These are phyloP conservation scores for Aphaenogaster ashmeadi DNA, from an alignment of 1,140 invertebrate genomes.

Conservation along the genomic window DNA sequence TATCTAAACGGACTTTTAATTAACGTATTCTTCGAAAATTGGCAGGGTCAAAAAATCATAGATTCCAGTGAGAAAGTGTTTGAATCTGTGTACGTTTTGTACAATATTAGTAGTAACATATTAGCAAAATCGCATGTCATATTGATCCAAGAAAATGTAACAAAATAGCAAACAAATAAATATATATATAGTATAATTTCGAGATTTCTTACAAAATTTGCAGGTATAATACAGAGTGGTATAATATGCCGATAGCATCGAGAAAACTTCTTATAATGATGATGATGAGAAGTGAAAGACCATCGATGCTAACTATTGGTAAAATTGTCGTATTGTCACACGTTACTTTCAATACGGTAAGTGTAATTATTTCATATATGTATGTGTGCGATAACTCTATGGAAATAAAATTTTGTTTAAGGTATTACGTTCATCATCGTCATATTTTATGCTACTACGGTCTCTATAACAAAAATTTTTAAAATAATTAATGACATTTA, in stretches of 20 bases:
- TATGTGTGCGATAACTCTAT: neutral
- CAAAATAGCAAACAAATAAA: neutral
- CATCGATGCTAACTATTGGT: neutral
- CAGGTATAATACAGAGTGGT: constrained; percentile 40
- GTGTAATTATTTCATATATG: neutral
- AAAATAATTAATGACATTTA: constrained; percentile 4
- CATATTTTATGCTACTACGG: constrained; percentile 38
- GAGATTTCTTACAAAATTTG: neutral
- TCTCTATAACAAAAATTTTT: neutral
- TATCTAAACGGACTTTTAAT: constrained; percentile 11
- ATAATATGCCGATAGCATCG: constrained; percentile 21
- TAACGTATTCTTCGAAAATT: constrained; percentile 25
- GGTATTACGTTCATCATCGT: constrained; percentile 67
- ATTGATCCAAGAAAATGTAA: neutral
- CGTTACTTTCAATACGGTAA: constrained; percentile 35
- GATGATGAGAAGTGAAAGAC: constrained; percentile 7
- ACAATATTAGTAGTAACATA: neutral
- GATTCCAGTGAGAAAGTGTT: constrained; percentile 45
- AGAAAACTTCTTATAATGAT: constrained; percentile 40
- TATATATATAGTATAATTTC: neutral
- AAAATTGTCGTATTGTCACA: constrained; percentile 13
- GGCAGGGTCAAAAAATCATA: constrained; percentile 55
- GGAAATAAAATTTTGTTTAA: constrained; percentile 51
- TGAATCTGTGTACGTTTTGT: constrained; percentile 21
- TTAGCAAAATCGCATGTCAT: neutral